Evolutionary conservation across 2,797 vertebrate species (phyloP), one percentile per base, ranked within the genome.

Genomic region (Sebastes matsubarae): DNA sequence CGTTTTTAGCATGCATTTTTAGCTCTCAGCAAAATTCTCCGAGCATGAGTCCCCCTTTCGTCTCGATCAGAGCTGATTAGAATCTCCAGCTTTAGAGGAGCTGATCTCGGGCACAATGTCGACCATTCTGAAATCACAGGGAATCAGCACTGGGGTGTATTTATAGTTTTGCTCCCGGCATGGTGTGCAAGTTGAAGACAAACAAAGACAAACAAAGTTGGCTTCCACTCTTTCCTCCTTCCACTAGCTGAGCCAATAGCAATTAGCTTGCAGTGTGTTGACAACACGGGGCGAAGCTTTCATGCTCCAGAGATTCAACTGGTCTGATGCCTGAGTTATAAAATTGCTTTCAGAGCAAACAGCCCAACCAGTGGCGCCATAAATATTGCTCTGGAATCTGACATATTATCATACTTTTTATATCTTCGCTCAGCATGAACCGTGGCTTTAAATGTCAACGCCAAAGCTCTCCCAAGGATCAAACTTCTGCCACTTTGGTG

Each of bases 191-290:
- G 61, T 36, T 64, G 13, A 75, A 71, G 32, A 70, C 65, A 81
- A 68, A 46, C 75, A 32, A 54, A 69, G 59, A 74, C 20, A 59
- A 72, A 81, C 72, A 80, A 74, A 72, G 34, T 72, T 80, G 79
- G 29, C 68, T 66, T 66, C n/a, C 8, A 4, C 14, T 59, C 20
- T 63, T 42, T 46, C 59, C 50, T 60, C 18, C 29, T 64, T 75
- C 67, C 27, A 68, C 66, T 24, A 22, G 71, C 65, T 3, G 18
- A 79, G 85, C 79, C 72, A 81, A 76, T 29, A 79, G 67, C 60
- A 77, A 81, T 84, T 80, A 88, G 79, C 75, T 29, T 57, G 58
- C 27, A 71, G 68, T 79, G 79, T 79, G 76, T 75, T 77, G 70
- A 82, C 34, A 79, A 36, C 34, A 12, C 13, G 20, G 30, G 61